These are phyloP conservation scores for Carettochelys insculpta DNA, from an alignment of 2,113 vertebrate species.

Conservation along the genomic window DNA sequence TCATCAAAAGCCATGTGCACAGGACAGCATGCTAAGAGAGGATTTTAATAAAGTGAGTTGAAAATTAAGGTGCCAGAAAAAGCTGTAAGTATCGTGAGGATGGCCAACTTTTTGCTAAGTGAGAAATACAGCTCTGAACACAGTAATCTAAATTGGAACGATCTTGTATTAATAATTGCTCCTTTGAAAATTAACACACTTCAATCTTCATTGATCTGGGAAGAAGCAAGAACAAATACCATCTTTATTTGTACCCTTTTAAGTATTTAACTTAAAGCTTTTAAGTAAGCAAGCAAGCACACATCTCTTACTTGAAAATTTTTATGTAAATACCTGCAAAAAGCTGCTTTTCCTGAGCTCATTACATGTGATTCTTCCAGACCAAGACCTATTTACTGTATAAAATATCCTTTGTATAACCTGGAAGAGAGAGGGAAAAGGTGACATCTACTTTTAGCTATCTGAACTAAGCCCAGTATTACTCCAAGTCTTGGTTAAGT, in stretches of 20 bases:
- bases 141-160: neutral
- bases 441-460: neutral
- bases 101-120: neutral
- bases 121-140: neutral
- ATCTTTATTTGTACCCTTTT: neutral
- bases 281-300: too few species aligned
- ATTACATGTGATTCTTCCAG: conserved; percentile 87
- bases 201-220: neutral
- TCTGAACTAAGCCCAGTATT: neutral
- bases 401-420: conserved; percentile 98
- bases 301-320: neutral
- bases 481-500: neutral
- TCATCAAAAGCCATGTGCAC: neutral
- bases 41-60: neutral
- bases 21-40: neutral
- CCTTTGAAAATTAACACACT: neutral
- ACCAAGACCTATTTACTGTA: conserved; percentile 94
- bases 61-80: neutral
- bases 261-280: neutral
- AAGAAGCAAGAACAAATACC: neutral
- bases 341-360: conserved; percentile 94
- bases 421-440: conserved; percentile 71
- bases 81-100: neutral
- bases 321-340: conserved; percentile 83
- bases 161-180: neutral